Evolutionary conservation across 2,113 vertebrate genomes (phyloP).

Genomic region (Lucifuga dentata): DNA sequence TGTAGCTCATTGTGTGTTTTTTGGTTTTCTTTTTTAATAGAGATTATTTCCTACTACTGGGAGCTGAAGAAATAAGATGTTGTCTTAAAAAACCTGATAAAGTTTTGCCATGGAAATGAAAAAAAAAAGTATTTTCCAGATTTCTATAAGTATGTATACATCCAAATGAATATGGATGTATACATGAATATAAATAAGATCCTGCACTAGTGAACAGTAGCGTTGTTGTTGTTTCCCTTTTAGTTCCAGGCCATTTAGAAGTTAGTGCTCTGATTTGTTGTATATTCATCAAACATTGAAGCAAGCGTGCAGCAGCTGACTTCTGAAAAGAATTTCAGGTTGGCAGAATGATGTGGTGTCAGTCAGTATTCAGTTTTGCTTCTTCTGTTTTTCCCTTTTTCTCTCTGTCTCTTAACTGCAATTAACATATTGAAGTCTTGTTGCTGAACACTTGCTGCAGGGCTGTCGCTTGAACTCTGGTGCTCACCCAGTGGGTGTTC

Average conservation of each 20-base stretch:
- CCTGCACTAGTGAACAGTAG: neutral
- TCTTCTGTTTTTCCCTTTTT: neutral
- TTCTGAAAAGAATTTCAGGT: no score
- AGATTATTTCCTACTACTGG: no score
- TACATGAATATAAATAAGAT: neutral
- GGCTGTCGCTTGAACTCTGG: slow-evolving; percentile 2
- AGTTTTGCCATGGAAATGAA: no score
- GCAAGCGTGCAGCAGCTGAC: neutral
- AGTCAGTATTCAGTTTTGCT: neutral
- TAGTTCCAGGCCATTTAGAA: no score
- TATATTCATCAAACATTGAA: neutral
- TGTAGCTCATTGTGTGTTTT: neutral
- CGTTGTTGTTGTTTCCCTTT: neutral
- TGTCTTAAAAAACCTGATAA: neutral
- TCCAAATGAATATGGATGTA: no score
- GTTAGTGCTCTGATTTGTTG: neutral
- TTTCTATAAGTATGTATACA: no score
- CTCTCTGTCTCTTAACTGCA: slow-evolving; percentile 2
- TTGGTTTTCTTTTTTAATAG: neutral
- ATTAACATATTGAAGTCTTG: slow-evolving; percentile 12
- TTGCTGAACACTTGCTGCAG: neutral
- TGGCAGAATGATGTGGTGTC: neutral
- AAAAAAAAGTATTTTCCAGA: no score
- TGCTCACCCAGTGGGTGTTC: slow-evolving; percentile 21
- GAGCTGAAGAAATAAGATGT: no score